A percentile compares a stretch with the other conserved stretches of the same genome.
phyloP scores from a whole-genome alignment of 2,113 vertebrate genomes.

The Brachyhypopomus gauderio region DNA sequence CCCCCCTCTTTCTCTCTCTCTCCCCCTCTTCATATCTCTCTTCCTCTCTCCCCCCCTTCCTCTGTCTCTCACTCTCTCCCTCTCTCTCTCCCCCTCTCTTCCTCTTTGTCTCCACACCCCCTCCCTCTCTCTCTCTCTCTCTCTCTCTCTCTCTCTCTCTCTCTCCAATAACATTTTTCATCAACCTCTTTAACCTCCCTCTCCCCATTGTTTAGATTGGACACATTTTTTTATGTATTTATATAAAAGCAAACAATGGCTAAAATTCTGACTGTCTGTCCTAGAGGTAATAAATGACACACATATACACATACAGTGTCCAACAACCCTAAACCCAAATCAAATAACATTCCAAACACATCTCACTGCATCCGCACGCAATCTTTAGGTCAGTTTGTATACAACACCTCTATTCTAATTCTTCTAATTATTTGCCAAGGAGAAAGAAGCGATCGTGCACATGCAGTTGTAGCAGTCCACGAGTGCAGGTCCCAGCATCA shows the following conservation, averaged over 20 bases:
- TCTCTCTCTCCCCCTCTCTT: background rate
- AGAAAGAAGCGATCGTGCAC: too few relatives aligned
- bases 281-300: conserved; percentile 46
- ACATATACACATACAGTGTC: background rate
- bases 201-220: conserved; percentile 46
- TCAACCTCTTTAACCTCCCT: conserved; percentile 48
- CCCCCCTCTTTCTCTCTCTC: too few relatives aligned
- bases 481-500: background rate
- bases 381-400: too few relatives aligned
- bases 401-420: too few relatives aligned
- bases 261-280: conserved; percentile 40
- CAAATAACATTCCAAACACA: too few relatives aligned
- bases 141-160: background rate
- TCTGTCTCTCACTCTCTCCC: conserved; percentile 19
- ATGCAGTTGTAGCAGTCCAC: background rate
- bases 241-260: conserved; percentile 31
- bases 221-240: conserved; percentile 47
- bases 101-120: too few relatives aligned
- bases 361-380: too few relatives aligned
- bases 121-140: too few relatives aligned
- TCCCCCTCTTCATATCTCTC: too few relatives aligned
- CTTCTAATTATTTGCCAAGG: too few relatives aligned
- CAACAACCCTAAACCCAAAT: too few relatives aligned
- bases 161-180: conserved; percentile 36
- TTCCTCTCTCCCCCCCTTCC: too few relatives aligned